These are phyloP conservation scores for Natator depressus DNA, from an alignment of 2,113 vertebrate species.

Conservation along the genomic window DNA sequence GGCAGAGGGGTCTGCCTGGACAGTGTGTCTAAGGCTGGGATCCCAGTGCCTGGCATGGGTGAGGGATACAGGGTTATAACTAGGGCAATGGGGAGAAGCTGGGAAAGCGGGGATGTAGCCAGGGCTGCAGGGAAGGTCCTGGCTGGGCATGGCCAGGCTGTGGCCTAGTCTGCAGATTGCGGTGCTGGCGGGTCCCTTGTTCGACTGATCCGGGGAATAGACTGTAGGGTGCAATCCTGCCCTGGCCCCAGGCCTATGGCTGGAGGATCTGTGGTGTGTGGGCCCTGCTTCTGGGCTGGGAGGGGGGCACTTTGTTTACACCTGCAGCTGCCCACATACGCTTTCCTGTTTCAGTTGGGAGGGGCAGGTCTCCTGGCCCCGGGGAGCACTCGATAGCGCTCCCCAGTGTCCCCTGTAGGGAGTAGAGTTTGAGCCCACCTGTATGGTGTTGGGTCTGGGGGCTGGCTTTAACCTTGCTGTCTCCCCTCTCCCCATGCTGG, in stretches of 20 bases:
- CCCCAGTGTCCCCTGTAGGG: background rate
- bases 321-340: background rate
- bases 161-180: background rate
- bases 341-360: background rate
- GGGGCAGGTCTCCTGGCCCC: background rate
- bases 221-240: background rate
- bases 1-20: background rate
- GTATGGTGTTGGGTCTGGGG: background rate
- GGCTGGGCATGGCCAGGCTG: background rate
- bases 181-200: too few relatives aligned
- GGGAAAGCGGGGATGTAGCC: background rate
- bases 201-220: background rate
- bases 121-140: rapidly evolving
- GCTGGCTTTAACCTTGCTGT: background rate
- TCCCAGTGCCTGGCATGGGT: background rate
- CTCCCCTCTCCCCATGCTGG: conserved; percentile 5
- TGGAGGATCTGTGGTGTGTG: too few relatives aligned
- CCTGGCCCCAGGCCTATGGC: too few relatives aligned
- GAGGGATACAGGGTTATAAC: background rate
- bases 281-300: background rate
- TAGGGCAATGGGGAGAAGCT: background rate
- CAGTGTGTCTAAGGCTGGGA: background rate
- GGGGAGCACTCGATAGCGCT: background rate
- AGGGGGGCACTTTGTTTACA: background rate
- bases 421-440: background rate